phyloP scores from a whole-genome alignment of 2,888 invertebrate species.

The Schizaphis graminum region DNA sequence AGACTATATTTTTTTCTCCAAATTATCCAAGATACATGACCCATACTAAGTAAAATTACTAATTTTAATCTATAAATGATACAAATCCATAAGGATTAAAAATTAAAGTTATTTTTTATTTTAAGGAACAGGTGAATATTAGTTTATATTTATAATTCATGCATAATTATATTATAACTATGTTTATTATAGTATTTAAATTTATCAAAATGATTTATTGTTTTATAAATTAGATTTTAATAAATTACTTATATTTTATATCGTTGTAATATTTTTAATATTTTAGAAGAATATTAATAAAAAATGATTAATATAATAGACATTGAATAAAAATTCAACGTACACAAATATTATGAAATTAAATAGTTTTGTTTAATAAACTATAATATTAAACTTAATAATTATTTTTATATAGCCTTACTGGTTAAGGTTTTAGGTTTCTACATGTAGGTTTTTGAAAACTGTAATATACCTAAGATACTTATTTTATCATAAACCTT shows the following conservation, averaged over 20 bases:
- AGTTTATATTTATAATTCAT: neutral
- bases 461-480: neutral
- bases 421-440: neutral
- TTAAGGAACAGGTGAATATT: neutral
- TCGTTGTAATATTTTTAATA: neutral
- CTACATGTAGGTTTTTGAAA: neutral
- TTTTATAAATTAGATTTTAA: no score
- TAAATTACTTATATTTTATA: neutral
- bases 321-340: neutral
- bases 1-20: neutral
- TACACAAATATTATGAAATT: neutral
- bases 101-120: neutral
- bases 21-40: neutral
- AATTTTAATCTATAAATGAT: neutral
- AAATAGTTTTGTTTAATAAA: neutral
- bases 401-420: neutral
- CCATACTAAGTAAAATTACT: neutral
- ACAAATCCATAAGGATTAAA: neutral
- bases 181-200: neutral
- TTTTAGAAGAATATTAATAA: neutral
- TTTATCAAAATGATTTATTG: neutral
- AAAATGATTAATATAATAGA: neutral
- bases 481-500: neutral
- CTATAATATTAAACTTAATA: neutral
- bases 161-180: neutral